Conservation (phyloP, 2,113 vertebrate species). For the Polyodon spathula region DNA sequence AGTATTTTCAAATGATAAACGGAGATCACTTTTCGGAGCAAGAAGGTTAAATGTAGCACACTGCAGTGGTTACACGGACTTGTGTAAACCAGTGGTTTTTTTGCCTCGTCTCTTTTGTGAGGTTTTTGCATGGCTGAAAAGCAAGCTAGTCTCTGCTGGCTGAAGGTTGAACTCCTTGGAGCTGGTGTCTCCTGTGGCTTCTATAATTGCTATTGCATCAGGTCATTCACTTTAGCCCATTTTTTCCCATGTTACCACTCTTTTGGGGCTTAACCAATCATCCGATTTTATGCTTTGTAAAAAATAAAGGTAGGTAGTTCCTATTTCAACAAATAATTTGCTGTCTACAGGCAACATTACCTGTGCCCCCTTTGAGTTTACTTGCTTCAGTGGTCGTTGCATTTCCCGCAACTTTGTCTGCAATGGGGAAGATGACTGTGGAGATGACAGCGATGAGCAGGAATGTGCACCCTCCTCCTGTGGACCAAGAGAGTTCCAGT, state of each 20-base stretch:
- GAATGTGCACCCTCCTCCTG: conserved; percentile 79
- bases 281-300: not conserved
- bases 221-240: not conserved
- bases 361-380: conserved; percentile 83
- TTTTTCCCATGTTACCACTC: not conserved
- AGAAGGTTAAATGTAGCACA: no score
- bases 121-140: no score
- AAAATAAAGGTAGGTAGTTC: not conserved
- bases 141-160: no score
- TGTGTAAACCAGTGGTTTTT: no score
- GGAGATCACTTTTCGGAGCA: no score
- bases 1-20: no score
- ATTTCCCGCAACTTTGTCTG: conserved; percentile 87
- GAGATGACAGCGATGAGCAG: conserved; percentile 78
- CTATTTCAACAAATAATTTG: not conserved
- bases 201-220: no score
- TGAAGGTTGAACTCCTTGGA: no score
- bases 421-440: conserved; percentile 92
- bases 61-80: no score
- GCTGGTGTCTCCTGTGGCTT: no score
- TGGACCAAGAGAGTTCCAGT: conserved; percentile 77
- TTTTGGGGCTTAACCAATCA: not conserved
- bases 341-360: conserved; percentile 74
- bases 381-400: conserved; percentile 80
- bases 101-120: no score